Conservation (phyloP, 2,113 vertebrate species). For the Serinus canaria region DNA sequence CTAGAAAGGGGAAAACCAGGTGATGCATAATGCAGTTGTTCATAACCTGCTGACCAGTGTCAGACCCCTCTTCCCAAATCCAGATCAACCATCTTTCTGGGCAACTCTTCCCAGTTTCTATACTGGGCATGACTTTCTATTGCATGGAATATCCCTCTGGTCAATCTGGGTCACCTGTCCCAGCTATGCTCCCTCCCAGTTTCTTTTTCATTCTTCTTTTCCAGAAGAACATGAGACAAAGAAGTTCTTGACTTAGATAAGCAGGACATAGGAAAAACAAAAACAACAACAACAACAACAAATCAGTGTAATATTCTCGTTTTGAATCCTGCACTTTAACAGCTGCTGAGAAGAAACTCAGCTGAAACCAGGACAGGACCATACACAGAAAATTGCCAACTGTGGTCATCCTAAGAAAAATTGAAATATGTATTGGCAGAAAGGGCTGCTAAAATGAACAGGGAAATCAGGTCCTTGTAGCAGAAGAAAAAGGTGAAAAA, state of each 20-base stretch:
- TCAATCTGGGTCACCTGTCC: not conserved
- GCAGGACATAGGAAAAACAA: not conserved
- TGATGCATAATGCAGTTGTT: not conserved
- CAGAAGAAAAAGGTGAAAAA: not conserved
- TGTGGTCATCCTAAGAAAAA: not conserved
- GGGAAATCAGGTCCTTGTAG: not conserved
- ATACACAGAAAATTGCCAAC: not conserved
- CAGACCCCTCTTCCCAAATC: not conserved
- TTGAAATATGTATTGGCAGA: not conserved
- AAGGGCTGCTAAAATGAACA: not conserved
- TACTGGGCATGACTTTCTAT: not conserved
- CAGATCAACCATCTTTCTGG: not conserved
- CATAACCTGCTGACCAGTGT: not conserved
- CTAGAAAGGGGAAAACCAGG: not conserved
- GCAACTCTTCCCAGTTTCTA: not conserved
- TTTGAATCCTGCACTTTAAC: not conserved
- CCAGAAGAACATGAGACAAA: not conserved
- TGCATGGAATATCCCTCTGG: fast-evolving
- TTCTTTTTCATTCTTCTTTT: not conserved
- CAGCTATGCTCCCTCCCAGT: not conserved
- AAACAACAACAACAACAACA: too few species aligned
- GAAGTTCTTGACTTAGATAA: not conserved
- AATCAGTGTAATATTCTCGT: not conserved
- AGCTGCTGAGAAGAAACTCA: not conserved
- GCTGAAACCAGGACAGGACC: not conserved